phyloP scores from a whole-genome alignment of 2,797 vertebrate genomes.

The Ispidina lecontei region DNA sequence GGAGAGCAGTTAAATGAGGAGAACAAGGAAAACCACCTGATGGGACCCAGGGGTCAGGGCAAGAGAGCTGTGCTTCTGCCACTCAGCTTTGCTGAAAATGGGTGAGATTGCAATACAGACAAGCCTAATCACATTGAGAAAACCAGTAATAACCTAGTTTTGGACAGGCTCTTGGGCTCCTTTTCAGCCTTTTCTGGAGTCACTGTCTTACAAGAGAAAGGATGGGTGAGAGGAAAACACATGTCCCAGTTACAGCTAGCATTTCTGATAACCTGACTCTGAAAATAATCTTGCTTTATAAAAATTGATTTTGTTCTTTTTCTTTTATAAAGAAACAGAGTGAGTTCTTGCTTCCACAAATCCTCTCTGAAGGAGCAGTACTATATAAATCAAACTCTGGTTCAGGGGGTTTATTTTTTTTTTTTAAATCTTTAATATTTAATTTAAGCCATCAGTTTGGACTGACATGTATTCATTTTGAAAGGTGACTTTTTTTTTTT shows the following conservation, averaged over 20 bases:
- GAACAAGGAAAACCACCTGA: accelerated
- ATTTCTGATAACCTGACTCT: slow-evolving; percentile 51
- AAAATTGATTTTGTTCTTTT: slow-evolving; percentile 56
- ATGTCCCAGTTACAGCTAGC: slow-evolving; percentile 46
- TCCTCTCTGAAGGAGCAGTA: slow-evolving; percentile 18
- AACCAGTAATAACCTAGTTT: slow-evolving; percentile 21
- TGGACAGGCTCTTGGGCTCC: neutral
- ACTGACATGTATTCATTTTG: slow-evolving; percentile 1
- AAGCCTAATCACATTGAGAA: slow-evolving; percentile 28
- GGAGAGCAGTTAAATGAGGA: neutral
- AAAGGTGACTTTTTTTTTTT: no score
- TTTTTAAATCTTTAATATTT: slow-evolving; percentile 3
- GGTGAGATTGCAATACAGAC: neutral
- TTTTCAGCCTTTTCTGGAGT: slow-evolving; percentile 1
- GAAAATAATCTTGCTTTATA: slow-evolving; percentile 61
- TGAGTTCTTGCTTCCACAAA: slow-evolving; percentile 9
- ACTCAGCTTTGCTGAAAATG: neutral
- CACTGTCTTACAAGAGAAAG: slow-evolving; percentile 3
- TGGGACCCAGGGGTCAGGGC: neutral
- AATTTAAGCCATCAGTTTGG: slow-evolving; percentile 38
- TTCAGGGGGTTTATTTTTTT: neutral
- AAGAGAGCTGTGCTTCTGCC: no score
- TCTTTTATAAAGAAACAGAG: slow-evolving; percentile 13
- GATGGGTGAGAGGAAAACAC: slow-evolving; percentile 13
- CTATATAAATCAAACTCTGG: slow-evolving; percentile 41